Percentiles rank a stretch among this genome's conserved stretches.
Evolutionary conservation across 2,113 vertebrate genomes (phyloP).

Genomic region (Hemiprocne comata): DNA sequence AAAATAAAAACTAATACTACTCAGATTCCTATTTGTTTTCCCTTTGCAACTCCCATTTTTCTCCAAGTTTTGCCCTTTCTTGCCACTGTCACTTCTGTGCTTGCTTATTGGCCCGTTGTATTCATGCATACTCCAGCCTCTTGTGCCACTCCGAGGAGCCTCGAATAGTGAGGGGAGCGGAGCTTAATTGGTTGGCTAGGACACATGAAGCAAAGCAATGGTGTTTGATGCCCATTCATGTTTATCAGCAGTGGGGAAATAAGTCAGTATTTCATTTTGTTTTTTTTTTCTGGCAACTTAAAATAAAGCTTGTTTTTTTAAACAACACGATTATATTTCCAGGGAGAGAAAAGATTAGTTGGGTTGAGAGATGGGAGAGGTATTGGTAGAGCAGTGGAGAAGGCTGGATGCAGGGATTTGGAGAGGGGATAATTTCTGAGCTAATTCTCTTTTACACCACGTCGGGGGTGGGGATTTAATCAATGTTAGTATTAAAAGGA

Average conservation of each 20-base stretch:
- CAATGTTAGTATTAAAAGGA: not conserved
- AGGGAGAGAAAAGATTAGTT: not conserved
- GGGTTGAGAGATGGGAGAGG: fast-evolving
- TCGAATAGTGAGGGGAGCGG: not conserved
- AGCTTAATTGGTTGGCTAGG: not conserved
- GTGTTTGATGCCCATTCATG: not conserved
- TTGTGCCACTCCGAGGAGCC: not conserved
- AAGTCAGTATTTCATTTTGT: not conserved
- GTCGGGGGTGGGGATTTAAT: conserved; percentile 7
- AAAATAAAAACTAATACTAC: not conserved
- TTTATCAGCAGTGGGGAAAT: not conserved
- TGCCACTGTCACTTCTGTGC: not conserved
- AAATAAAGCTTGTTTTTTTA: not conserved
- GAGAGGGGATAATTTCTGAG: not conserved
- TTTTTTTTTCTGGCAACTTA: not conserved
- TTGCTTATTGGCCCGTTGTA: not conserved
- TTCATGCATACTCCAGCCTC: not conserved
- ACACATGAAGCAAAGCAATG: not conserved
- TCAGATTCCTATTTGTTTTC: not conserved
- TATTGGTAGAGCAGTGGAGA: not conserved
- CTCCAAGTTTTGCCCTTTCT: not conserved
- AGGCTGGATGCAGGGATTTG: not conserved
- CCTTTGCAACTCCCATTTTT: not conserved
- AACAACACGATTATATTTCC: not conserved
- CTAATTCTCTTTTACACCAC: not conserved